These are phyloP conservation scores for Falco naumanni DNA, from an alignment of 2,797 vertebrate genomes.

Conservation along the genomic window DNA sequence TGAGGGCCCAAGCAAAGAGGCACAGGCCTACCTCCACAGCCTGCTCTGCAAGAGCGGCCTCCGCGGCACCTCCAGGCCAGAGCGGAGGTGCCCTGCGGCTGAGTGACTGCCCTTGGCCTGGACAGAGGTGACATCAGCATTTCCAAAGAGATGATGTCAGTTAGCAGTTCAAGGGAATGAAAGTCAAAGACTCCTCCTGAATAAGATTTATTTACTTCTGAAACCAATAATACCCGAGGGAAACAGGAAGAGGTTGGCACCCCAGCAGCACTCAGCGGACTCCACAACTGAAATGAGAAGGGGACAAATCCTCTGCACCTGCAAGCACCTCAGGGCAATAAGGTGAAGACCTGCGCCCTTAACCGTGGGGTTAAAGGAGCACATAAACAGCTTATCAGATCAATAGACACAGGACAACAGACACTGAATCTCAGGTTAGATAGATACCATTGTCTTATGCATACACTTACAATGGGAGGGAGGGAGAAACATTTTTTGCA, in stretches of 20 bases:
- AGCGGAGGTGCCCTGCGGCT: background rate
- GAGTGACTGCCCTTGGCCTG: background rate
- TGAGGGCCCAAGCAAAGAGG: background rate
- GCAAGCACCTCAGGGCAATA: background rate
- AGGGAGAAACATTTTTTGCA: background rate
- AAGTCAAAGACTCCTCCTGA: background rate
- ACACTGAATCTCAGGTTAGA: background rate
- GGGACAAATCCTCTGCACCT: background rate
- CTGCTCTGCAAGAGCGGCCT: background rate
- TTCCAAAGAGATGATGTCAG: background rate
- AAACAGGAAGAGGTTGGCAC: background rate
- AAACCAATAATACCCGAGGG: background rate
- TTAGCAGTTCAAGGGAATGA: background rate
- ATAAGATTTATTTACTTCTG: background rate
- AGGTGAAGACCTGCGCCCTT: background rate
- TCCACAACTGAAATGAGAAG: background rate
- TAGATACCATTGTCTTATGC: background rate
- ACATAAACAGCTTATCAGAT: background rate
- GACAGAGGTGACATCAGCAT: background rate
- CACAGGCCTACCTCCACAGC: background rate
- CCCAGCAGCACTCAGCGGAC: background rate
- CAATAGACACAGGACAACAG: background rate
- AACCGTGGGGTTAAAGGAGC: background rate
- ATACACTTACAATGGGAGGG: background rate
- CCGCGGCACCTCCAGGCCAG: background rate